phyloP scores from a whole-genome alignment of 2,113 vertebrate species.

The Brevimyrus niger region DNA sequence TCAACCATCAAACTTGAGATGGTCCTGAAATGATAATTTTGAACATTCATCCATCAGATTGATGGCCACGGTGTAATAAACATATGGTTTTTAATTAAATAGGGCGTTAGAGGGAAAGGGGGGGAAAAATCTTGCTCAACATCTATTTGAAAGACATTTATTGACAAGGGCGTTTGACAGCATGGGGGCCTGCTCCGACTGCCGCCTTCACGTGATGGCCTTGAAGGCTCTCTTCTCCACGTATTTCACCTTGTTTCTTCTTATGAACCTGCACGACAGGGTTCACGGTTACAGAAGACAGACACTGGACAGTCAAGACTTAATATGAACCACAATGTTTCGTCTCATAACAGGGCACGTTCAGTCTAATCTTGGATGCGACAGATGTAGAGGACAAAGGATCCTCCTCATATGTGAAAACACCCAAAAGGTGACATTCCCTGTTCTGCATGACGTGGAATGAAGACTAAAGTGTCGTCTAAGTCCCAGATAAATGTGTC shows the following conservation, averaged over 20 bases:
- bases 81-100: not conserved
- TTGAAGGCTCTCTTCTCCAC: conserved; percentile 79
- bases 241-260: conserved; percentile 76
- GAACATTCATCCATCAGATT: not conserved
- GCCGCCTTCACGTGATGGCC: conserved; percentile 59
- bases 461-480: not conserved
- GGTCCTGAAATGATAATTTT: not conserved
- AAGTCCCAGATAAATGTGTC: not conserved
- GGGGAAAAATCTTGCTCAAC: not conserved
- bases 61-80: not conserved
- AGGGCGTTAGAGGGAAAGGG: not conserved
- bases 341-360: not conserved
- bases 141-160: conserved; percentile 3
- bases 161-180: not conserved
- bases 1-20: not conserved
- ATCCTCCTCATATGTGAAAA: not conserved
- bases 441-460: not conserved
- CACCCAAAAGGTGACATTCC: not conserved
- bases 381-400: not conserved
- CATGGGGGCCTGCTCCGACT: not conserved
- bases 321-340: not conserved
- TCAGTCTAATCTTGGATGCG: not conserved
- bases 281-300: not conserved
- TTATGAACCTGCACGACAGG: conserved; percentile 67
- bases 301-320: not conserved